phyloP scores from a whole-genome alignment of 2,797 vertebrate species.

The Falco concolor region DNA sequence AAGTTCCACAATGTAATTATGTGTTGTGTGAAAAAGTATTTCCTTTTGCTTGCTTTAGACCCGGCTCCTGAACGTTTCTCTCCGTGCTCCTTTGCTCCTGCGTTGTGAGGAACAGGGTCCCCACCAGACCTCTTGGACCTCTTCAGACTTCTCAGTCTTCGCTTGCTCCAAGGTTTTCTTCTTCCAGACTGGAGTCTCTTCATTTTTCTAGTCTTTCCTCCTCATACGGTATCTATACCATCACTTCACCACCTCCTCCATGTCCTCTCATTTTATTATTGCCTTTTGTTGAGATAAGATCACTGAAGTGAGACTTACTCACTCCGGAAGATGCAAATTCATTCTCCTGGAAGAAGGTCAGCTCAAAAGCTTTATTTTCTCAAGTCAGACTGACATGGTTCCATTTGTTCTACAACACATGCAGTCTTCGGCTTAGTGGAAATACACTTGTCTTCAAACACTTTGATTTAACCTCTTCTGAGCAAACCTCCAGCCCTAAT shows the following conservation, averaged over 20 bases:
- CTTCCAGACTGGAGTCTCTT: background rate
- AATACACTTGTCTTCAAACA: background rate
- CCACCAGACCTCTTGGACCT: background rate
- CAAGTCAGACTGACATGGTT: background rate
- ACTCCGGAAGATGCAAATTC: background rate
- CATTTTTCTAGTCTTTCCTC: background rate
- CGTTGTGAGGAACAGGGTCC: background rate
- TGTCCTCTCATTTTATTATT: background rate
- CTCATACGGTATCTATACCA: background rate
- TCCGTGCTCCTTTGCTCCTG: fast-evolving
- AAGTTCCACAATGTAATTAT: constrained; percentile 37
- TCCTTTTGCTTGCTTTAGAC: constrained; percentile 21
- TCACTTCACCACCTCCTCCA: background rate
- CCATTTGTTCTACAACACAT: background rate
- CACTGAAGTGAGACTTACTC: background rate
- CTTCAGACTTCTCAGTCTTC: background rate
- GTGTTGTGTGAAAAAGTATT: constrained; percentile 50
- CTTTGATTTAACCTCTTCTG: background rate
- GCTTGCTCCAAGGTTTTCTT: background rate
- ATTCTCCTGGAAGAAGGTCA: background rate
- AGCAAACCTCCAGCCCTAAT: background rate
- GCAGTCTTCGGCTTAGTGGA: background rate
- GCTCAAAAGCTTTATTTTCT: background rate
- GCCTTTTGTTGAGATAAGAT: background rate
- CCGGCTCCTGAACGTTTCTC: background rate